Conservation (phyloP, 1,140 invertebrate genomes). For the Apis laboriosa region DNA sequence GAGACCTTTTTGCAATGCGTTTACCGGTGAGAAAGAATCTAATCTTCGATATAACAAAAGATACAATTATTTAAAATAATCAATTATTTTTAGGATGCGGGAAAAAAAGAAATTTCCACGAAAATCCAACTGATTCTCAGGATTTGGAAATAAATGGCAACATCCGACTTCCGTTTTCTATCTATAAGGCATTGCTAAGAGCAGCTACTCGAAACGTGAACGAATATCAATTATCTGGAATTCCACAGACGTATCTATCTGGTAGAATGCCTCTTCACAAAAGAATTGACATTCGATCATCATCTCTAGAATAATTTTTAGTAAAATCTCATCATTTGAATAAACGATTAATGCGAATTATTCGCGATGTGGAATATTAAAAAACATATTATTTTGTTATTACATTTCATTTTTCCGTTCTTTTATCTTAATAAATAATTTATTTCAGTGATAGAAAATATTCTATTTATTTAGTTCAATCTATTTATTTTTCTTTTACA, state of each 20-base stretch:
- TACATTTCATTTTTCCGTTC: neutral
- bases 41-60: too few species aligned
- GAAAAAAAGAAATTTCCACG: slow-evolving; percentile 62
- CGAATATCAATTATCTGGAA: slow-evolving; percentile 38
- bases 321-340: neutral
- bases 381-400: neutral
- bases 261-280: slow-evolving; percentile 31
- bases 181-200: slow-evolving; percentile 61
- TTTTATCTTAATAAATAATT: neutral
- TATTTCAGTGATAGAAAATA: neutral
- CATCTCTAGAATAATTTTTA: slow-evolving; percentile 9
- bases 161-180: slow-evolving; percentile 58
- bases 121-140: slow-evolving; percentile 14
- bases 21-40: slow-evolving; percentile 62
- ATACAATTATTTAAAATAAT: neutral
- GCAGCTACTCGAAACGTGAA: slow-evolving; percentile 50
- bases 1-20: slow-evolving; percentile 74
- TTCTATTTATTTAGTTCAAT: neutral
- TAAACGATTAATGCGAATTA: neutral
- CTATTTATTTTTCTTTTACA: too few species aligned
- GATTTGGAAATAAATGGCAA: slow-evolving; percentile 29
- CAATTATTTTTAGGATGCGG: slow-evolving; percentile 65
- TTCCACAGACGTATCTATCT: slow-evolving; percentile 39
- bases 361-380: neutral
- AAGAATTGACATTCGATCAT: slow-evolving; percentile 23